Conservation (phyloP, 2,888 invertebrate genomes). For the Andrena trimmerana region DNA sequence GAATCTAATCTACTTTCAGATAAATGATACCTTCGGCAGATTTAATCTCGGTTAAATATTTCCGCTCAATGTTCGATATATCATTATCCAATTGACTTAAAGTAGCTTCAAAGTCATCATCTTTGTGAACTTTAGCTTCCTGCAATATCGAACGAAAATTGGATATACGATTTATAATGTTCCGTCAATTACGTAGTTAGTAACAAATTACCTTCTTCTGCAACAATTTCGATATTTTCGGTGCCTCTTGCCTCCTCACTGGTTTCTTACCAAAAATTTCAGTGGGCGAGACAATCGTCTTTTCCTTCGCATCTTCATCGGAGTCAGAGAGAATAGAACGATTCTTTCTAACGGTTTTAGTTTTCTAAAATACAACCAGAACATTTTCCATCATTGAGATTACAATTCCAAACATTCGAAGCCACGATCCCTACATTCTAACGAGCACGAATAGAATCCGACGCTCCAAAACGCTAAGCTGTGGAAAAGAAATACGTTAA, state of each 20-base stretch:
- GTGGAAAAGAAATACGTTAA: background rate
- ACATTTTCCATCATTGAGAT: background rate
- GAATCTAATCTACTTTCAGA: conserved; percentile 2
- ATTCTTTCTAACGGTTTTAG: conserved; percentile 63
- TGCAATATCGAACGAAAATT: conserved; percentile 17
- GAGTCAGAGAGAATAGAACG: conserved; percentile 82
- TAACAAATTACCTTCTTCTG: conserved; percentile 50
- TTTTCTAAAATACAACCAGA: conserved; percentile 37
- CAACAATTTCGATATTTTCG: conserved; percentile 78
- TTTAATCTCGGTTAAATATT: conserved; percentile 76
- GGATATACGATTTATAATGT: background rate
- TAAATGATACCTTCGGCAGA: conserved; percentile 13
- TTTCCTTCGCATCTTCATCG: conserved; percentile 82
- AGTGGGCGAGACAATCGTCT: conserved; percentile 85
- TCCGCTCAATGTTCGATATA: conserved; percentile 81
- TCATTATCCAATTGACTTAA: conserved; percentile 87
- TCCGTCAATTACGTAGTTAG: background rate
- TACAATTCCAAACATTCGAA: conserved; percentile 1
- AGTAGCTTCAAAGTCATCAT: conserved; percentile 90
- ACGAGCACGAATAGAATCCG: conserved; percentile 3
- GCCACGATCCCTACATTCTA: background rate
- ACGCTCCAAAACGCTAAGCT: background rate
- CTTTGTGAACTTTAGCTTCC: conserved; percentile 85
- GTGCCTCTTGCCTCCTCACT: conserved; percentile 87
- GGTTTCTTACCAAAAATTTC: conserved; percentile 88